A percentile compares a stretch with the other conserved stretches of the same genome.
Evolutionary conservation across 2,113 vertebrate genomes (phyloP).

Genomic region (Corydoras sp.): DNA sequence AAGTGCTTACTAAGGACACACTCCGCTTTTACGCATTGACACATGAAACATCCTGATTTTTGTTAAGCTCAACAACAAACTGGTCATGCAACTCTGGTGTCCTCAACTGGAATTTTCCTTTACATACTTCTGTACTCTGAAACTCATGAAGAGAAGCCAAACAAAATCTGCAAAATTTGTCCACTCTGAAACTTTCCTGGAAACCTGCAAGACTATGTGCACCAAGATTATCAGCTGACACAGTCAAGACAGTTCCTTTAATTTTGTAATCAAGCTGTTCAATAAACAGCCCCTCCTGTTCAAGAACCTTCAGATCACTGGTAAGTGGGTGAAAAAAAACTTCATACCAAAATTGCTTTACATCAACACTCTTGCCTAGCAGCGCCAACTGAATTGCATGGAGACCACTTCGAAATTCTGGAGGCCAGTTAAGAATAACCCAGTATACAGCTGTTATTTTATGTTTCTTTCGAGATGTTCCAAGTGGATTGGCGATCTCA

Average conservation of each 20-base stretch:
- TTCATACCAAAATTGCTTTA: slow-evolving; percentile 34
- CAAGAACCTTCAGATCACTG: slow-evolving; percentile 27
- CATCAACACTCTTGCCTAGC: slow-evolving; percentile 36
- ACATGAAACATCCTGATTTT: too few species aligned
- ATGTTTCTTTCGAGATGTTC: too few species aligned
- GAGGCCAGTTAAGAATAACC: slow-evolving; percentile 40
- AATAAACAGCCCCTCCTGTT: slow-evolving; percentile 26
- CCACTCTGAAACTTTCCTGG: slow-evolving; percentile 26
- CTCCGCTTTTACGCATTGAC: too few species aligned
- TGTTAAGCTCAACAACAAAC: too few species aligned
- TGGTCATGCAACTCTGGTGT: too few species aligned
- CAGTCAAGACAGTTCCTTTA: too few species aligned
- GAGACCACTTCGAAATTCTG: slow-evolving; percentile 3
- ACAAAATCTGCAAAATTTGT: too few species aligned
- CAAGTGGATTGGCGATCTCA: too few species aligned
- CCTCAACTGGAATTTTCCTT: too few species aligned
- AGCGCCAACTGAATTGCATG: slow-evolving; percentile 29
- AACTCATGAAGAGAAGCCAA: too few species aligned
- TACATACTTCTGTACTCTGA: too few species aligned
- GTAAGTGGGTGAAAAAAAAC: slow-evolving; percentile 32
- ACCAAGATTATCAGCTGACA: slow-evolving; percentile 42
- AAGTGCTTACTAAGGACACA: too few species aligned
- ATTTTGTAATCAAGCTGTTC: slow-evolving; percentile 15
- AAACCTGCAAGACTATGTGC: slow-evolving; percentile 38
- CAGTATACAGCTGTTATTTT: slow-evolving; percentile 38